Base-by-base conservation (phyloP, 2,888 invertebrate genomes). In the Myathropa florea region DNA sequence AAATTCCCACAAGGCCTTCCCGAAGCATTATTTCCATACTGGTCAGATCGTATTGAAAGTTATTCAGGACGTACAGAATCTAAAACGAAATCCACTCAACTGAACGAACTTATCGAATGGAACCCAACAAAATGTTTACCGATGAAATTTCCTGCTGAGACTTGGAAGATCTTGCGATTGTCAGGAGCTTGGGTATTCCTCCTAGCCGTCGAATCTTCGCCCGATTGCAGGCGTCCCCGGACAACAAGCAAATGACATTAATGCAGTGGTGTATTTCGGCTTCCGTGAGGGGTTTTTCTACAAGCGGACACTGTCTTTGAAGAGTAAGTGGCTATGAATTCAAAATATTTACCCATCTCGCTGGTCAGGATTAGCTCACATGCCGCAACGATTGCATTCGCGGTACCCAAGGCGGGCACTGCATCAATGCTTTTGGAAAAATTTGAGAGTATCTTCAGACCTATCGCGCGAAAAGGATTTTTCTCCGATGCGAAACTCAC, bases 11-110 rank as follows among this genome's bases (percentile, higher is more conserved):
- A 75, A 93, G 93, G 72, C 94, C 94, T 88, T 94, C 94, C 89
- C 93, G 92, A 76, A 94, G 91, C 93, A 95, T 93, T 77, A 93
- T 93, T 63, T 94, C 93, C 82, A 91, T 89, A 57, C 94, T 94
- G 73, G 92, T 90, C 55, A 94, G 91, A 79, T 94, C 92, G 61
- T 91, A 90, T 84, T 91, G 92, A 70, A 94, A 93, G 89, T 93
- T 93, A 59, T 94, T 94, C 90, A 92, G 89, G 90, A 94, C 90
- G 89, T 90, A 90, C 36, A 92, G 90, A 33, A 92, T 89, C 91
- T 90, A 12, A 60, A 72, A 77, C 14, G n/a, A 71, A 64, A 6
- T 7, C 18, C 18, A 4, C n/a, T n/a, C n/a, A 46, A 18, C 6
- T 46, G 39, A n/a, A 46, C 18, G 6, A 18, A n/a, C 6, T 18